Base-by-base conservation (phyloP, 2,888 invertebrate genomes). In the Serripes groenlandicus region DNA sequence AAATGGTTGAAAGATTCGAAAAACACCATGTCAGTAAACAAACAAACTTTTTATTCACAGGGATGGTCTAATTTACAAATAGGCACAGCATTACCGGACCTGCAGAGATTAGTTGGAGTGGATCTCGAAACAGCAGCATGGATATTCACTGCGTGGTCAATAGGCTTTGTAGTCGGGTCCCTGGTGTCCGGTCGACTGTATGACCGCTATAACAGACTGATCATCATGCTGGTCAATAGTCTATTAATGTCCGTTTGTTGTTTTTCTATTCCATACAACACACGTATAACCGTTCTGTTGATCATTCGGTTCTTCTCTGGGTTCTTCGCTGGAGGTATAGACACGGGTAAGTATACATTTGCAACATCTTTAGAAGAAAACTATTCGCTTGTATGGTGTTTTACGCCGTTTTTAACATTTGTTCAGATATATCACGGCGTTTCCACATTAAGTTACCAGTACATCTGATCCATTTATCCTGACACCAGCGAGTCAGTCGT, bases 301-400 rank as follows among this genome's bases (percentile, higher is more conserved):
- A n/a, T 70, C 9, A 18, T 82, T 21, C 62, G 85, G 42, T 34
- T 82, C 4, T 21, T 74, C 3, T 73, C 73, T 23, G 85, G 85
- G 0, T n/a, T 81, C 7, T 85, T 85, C 35, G 70, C 77, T 23
- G 81, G 85, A 4, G 73, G 79, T 0, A 75, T 77, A 21, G 85
- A 85, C 60, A 85, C 85, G 74, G 85, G 85, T 85, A 70, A 52
- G 15, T 49, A 49, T n/a, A n/a, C n/a, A n/a, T n/a, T n/a, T n/a
- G n/a, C n/a, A n/a, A n/a, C n/a, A n/a, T n/a, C n/a, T n/a, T n/a
- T n/a, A n/a, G n/a, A n/a, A n/a, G n/a, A n/a, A n/a, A n/a, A n/a
- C n/a, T n/a, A n/a, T n/a, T n/a, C n/a, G n/a, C n/a, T n/a, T n/a
- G n/a, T n/a, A n/a, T n/a, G n/a, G n/a, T n/a, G n/a, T n/a, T n/a